phyloP scores from a whole-genome alignment of 2,113 vertebrate species.

The Isichthys henryi region DNA sequence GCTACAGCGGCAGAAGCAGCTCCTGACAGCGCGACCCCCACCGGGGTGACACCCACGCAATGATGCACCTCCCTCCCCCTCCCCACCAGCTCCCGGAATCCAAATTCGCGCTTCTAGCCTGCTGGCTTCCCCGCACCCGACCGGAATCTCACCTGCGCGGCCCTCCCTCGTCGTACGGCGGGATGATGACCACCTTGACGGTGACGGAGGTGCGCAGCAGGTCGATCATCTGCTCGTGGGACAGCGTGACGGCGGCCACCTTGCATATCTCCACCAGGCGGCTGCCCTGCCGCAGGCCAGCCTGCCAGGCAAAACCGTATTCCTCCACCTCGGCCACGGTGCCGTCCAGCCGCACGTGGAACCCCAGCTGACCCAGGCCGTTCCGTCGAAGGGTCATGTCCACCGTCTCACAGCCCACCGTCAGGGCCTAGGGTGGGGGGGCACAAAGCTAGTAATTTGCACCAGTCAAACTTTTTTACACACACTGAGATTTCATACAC shows the following conservation, averaged over 20 bases:
- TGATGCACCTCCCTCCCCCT: not conserved
- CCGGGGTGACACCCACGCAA: not conserved
- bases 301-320: conserved; percentile 93
- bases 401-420: conserved; percentile 79
- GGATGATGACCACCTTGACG: conserved; percentile 86
- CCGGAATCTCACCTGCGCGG: conserved; percentile 70
- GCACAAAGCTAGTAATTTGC: not conserved
- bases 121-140: too few species aligned
- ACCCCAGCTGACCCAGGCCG: conserved; percentile 85
- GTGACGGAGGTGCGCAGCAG: conserved; percentile 85
- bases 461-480: too few species aligned
- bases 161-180: conserved; percentile 75
- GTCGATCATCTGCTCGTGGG: conserved; percentile 93
- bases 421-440: conserved; percentile 61
- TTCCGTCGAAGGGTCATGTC: conserved; percentile 88
- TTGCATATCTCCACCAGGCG: conserved; percentile 91
- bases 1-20: not conserved
- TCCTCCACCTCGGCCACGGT: conserved; percentile 91
- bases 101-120: not conserved
- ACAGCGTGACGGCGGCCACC: conserved; percentile 81
- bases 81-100: not conserved
- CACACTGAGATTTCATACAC: too few species aligned
- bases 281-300: conserved; percentile 83
- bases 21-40: not conserved
- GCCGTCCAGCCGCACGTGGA: conserved; percentile 87